Evolutionary conservation across 2,888 invertebrate species (phyloP), one percentile per base, ranked within the genome.

Genomic region (Malacosoma neustria): DNA sequence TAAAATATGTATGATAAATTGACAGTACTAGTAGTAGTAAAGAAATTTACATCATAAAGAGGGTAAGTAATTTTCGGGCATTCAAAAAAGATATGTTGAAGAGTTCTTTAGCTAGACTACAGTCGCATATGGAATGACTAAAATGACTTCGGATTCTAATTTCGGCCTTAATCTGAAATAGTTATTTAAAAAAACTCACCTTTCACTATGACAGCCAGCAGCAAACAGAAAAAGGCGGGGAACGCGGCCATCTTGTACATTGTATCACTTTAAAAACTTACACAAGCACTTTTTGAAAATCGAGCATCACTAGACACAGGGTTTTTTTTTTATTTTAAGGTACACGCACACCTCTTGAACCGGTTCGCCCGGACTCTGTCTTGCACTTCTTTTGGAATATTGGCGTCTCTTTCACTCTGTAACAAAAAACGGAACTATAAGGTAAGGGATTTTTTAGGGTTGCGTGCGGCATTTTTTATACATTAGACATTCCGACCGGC

Each of bases 181-280:
- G n/a, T n/a, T n/a, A n/a, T n/a, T n/a, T n/a, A n/a, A n/a, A n/a
- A 46, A 40, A 40, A 43, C 73, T 65, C 48, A 82, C 82, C 82
- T 82, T 75, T 64, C 29, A 77, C 81, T 51, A 69, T 42, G 44
- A 57, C 63, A 37, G 65, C 72, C 60, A 80, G 46, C 29, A 80
- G 51, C 53, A 81, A 63, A 67, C 74, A 76, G 51, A 82, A 72
- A 73, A 81, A 48, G 52, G 81, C 82, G 80, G 80, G 70, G 73
- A 80, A 45, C 41, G 51, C 69, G 41, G 80, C 74, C 82, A 82
- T 82, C 61, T 80, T 80, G 66, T 49, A 54, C 22, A 22, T 9
- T 22, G 22, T 22, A 22, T 22, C 22, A 48, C 46, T 38, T 34
- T 34, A 33, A 35, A 40, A 43, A 39, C 56, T 57, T 52, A 57